These are phyloP conservation scores for Oncorhynchus masou DNA, from an alignment of 2,113 vertebrate species.

Conservation along the genomic window DNA sequence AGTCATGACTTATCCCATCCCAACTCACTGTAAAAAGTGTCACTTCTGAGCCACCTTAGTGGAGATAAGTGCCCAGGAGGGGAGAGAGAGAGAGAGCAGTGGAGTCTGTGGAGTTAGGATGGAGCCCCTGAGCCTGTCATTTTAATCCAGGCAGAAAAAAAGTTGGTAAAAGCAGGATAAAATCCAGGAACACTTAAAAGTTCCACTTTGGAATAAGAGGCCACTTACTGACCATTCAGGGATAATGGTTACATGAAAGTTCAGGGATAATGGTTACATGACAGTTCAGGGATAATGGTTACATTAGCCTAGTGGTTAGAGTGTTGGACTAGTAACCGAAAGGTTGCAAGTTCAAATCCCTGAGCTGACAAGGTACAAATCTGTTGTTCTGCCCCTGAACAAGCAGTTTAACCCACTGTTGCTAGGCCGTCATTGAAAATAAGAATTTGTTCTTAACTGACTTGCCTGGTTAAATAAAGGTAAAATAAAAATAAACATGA, in stretches of 20 bases:
- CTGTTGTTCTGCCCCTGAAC: no score
- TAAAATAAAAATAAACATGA: no score
- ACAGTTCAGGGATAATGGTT: not conserved
- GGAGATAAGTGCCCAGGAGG: not conserved
- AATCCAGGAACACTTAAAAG: conserved; percentile 1
- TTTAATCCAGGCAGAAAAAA: conserved; percentile 8
- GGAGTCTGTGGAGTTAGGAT: not conserved
- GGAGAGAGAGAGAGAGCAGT: not conserved
- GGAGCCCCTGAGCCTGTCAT: not conserved
- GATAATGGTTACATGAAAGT: not conserved
- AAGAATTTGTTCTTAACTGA: no score
- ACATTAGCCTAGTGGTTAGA: not conserved
- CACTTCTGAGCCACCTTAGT: not conserved
- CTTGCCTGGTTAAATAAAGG: no score
- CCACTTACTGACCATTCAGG: not conserved
- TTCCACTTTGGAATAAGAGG: not conserved
- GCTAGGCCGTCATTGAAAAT: no score
- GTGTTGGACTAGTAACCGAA: no score
- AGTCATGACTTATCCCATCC: not conserved
- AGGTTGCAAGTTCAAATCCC: no score
- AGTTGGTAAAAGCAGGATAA: not conserved
- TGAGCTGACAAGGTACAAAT: no score
- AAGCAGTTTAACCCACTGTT: no score
- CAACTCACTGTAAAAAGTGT: no score
- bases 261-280: no score